Base-by-base conservation (phyloP, 53 echinoderm and acorn worm genomes). In the Stichopus horrens region DNA sequence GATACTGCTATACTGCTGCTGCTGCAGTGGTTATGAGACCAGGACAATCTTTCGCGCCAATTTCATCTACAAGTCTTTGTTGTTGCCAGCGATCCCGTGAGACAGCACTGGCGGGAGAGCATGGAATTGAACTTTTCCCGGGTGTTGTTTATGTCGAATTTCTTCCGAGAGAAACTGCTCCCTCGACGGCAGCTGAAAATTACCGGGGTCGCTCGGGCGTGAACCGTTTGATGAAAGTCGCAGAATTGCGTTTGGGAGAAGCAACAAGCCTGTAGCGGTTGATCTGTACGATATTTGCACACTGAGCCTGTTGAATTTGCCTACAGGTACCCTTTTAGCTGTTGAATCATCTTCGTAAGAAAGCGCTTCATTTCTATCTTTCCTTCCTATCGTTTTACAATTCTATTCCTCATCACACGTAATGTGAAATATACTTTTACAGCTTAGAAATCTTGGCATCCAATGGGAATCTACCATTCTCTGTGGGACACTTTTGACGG, bases 121-220 rank as follows among this genome's bases (percentile, higher is more conserved):
- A 81, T 81, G 81, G 81, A 81, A 81, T 81, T 86, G 86, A 86
- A 86, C 86, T 86, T 65, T 86, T 66, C 86, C 86, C 52, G 65
- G 65, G 71, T 68, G 86, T 86, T 86, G 86, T 86, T 86, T 86
- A 86, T 86, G 71, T 67, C 86, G 51, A 65, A 67, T 86, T 86
- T 67, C 60, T n/a, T 60, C 71, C 71, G 86, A 52, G 86, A 68
- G 86, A 86, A 86, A 86, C 86, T 86, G 86, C 60, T 86, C 86
- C 86, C 86, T 68, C 86, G 86, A 60, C 86, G 60, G 53, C 86
- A 86, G 86, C 86, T 86, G 86, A 86, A 86, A 86, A 86, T 86
- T 86, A 86, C 86, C 53, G 86, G 71, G 86, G 53, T 86, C 86
- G 65, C 71, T 86, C 37, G 86, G 22, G 86, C 86, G 86, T 86